These are phyloP conservation scores for Pimpla rufipes DNA, from an alignment of 2,888 invertebrate species.

Conservation along the genomic window DNA sequence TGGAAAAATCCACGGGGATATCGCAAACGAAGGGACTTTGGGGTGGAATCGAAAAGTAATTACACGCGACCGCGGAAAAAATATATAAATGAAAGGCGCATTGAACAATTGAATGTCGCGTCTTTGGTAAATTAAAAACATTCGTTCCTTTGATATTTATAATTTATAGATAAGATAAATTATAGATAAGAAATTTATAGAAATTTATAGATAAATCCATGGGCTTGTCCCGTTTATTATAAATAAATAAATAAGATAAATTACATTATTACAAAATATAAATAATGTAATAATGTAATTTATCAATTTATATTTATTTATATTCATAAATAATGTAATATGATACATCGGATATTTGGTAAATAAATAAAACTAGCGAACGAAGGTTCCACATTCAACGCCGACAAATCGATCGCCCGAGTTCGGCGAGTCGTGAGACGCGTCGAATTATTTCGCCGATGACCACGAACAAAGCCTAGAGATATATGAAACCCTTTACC, in stretches of 20 bases:
- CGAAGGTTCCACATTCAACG: neutral
- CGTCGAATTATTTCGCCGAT: neutral
- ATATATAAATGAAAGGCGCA: neutral
- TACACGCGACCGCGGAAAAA: constrained; percentile 9
- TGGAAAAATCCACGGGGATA: constrained; percentile 41
- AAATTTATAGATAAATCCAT: neutral
- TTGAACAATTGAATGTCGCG: neutral
- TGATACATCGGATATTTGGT: too few relatives aligned
- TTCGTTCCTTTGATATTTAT: neutral
- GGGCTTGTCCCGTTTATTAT: neutral
- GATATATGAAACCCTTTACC: neutral
- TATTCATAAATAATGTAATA: too few relatives aligned
- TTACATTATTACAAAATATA: neutral
- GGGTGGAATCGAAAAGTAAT: constrained; percentile 34
- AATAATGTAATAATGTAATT: neutral
- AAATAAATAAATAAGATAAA: neutral
- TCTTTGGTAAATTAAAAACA: neutral
- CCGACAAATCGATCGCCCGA: neutral
- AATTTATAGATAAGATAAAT: neutral
- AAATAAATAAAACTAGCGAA: neutral
- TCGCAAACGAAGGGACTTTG: constrained; percentile 1
- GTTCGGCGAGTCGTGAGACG: constrained; percentile 4
- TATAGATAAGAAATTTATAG: too few relatives aligned
- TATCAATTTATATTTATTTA: too few relatives aligned
- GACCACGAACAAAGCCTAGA: neutral